These are phyloP conservation scores for Phoxinus dragarum DNA, from an alignment of 2,797 vertebrate genomes.

Conservation along the genomic window DNA sequence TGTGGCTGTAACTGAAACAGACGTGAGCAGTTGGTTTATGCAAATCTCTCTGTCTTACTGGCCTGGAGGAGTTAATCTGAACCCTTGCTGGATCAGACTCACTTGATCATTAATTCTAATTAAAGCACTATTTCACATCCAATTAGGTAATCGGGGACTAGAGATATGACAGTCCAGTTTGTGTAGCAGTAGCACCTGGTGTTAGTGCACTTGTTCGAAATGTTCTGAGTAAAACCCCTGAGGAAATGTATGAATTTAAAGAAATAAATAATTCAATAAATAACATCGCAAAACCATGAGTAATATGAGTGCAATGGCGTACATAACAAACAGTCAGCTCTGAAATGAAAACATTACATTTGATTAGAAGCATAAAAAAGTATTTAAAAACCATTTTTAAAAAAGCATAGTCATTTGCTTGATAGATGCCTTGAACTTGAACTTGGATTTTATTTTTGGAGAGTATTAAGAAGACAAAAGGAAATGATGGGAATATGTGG, in stretches of 20 bases:
- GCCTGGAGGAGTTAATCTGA: constrained; percentile 54
- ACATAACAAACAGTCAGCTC: not conserved
- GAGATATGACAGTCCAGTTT: not conserved
- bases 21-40: constrained; percentile 30
- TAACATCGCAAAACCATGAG: not conserved
- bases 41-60: constrained; percentile 18
- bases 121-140: constrained; percentile 75
- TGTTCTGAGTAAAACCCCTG: not conserved
- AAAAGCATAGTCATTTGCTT: not conserved
- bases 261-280: not conserved
- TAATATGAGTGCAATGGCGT: too few relatives aligned
- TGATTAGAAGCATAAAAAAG: not conserved
- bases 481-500: constrained; percentile 16
- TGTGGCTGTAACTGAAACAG: constrained; percentile 12
- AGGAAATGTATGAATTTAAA: not conserved
- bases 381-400: not conserved
- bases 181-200: constrained; percentile 1
- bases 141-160: constrained; percentile 68
- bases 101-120: constrained; percentile 73
- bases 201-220: not conserved
- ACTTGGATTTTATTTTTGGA: not conserved
- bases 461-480: constrained; percentile 24
- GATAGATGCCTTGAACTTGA: constrained; percentile 3
- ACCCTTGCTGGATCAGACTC: constrained; percentile 58
- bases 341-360: not conserved